Base-by-base conservation (phyloP, 2,113 vertebrate genomes). In the Epinephelus fuscoguttatus region DNA sequence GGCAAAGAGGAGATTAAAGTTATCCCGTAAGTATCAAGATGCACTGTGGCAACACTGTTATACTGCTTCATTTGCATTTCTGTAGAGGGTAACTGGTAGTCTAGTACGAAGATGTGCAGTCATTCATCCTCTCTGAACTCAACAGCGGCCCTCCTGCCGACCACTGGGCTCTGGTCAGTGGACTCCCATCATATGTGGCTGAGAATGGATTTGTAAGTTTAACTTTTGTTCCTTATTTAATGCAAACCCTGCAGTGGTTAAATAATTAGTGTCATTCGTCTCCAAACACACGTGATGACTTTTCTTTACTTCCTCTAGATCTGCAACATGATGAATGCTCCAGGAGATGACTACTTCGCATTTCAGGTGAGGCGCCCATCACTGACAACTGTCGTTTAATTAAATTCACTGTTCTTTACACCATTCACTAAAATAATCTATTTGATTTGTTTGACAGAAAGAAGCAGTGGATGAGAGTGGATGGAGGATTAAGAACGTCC, bases 1-100 rank as follows among this genome's bases (percentile, higher is more conserved):
- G 96, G 92, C 84, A 97, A 97, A 93, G 98, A 99, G 94, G 97
- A 99, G 91, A 98, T 99, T 88, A 97, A 97, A 97, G 97, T 99
- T 27, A 98, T 98, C 75, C 97, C 96, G 97, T 98, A 92, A 97
- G 97, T 96, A 86, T 60, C 13, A 30, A 11, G 11, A 33, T 37
- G 33, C 14, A 30, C 13, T 70, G 30, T 19, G 47, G 10, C 37
- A 56, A 14, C 23, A 21, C 17, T 60, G 10, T 63, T 2, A 15
- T 55, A 14, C 4, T 52, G n/a, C n/a, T 49, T 60, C 23, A 60
- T 77, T 49, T 66, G 5, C 10, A 75, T 27, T 27, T 56, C 75
- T 45, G 42, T 13, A 42, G 10, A 4, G 14, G 2, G 56, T 50
- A 10, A n/a, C 19, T 49, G 4, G 10, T 25, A 3, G 21, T 60